A percentile compares a stretch with the other conserved stretches of the same genome.
phyloP scores from a whole-genome alignment of 2,888 invertebrate species.

The Drymonia ruficornis region DNA sequence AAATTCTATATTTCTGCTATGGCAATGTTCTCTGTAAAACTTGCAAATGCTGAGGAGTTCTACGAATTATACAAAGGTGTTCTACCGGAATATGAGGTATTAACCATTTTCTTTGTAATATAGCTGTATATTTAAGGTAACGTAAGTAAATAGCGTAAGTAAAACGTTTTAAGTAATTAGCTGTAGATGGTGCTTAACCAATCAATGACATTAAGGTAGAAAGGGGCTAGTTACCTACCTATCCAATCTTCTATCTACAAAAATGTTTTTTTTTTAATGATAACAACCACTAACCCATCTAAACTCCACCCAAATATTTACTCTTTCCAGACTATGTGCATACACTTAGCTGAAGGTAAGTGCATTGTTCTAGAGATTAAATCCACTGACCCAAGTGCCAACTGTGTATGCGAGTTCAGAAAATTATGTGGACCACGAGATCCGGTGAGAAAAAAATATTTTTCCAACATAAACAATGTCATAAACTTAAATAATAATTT shows the following conservation, averaged over 20 bases:
- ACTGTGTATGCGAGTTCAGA: conserved; percentile 89
- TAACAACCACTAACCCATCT: too few relatives aligned
- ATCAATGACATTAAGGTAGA: too few relatives aligned
- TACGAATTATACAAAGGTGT: conserved; percentile 96
- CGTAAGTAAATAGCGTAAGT: too few relatives aligned
- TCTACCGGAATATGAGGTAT: conserved; percentile 88
- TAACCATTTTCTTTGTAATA: too few relatives aligned
- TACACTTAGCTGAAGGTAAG: conserved; percentile 93
- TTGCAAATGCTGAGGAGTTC: conserved; percentile 94
- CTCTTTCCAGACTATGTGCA: conserved; percentile 88
- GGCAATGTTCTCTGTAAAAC: conserved; percentile 91
- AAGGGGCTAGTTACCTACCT: too few relatives aligned
- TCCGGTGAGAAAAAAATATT: conserved; percentile 70
- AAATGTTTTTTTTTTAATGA: too few relatives aligned
- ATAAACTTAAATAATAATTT: too few relatives aligned
- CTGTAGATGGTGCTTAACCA: too few relatives aligned
- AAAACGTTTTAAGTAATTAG: too few relatives aligned
- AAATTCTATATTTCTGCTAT: conserved; percentile 92
- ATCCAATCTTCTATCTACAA: too few relatives aligned
- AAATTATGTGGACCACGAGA: conserved; percentile 95
- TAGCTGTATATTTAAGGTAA: too few relatives aligned
- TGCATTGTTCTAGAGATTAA: conserved; percentile 93
- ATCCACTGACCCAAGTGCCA: conserved; percentile 75
- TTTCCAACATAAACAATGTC: neutral
- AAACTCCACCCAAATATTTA: neutral